Evolutionary conservation across 2,888 invertebrate genomes (phyloP).

Genomic region (Antheraea assamensis): DNA sequence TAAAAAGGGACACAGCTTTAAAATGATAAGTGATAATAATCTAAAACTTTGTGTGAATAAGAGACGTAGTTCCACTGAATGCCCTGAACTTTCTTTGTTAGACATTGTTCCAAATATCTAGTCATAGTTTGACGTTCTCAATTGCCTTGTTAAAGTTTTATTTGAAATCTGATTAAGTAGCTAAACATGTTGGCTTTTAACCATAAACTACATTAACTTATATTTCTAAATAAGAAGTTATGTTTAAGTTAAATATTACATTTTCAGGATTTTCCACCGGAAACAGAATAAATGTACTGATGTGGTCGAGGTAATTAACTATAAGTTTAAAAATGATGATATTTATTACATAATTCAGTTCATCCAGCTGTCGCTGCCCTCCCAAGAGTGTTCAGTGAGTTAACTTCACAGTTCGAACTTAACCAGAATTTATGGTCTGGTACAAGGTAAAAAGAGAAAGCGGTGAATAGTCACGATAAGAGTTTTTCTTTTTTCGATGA

Average conservation of each 20-base stretch:
- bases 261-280: neutral
- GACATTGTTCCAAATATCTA: neutral
- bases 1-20: neutral
- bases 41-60: neutral
- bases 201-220: neutral
- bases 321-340: constrained; percentile 8
- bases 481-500: neutral
- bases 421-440: constrained; percentile 13
- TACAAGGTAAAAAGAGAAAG: constrained; percentile 9
- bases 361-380: constrained; percentile 60
- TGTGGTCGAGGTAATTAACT: neutral
- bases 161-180: neutral
- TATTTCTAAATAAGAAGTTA: too few species aligned
- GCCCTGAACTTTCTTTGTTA: neutral
- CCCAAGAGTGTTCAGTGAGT: constrained; percentile 50
- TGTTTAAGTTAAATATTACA: neutral
- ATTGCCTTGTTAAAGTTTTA: neutral
- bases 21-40: neutral
- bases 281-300: neutral
- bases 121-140: neutral
- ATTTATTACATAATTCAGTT: constrained; percentile 58
- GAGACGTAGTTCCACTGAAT: neutral
- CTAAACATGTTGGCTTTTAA: neutral
- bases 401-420: constrained; percentile 60
- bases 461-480: neutral